phyloP scores from a whole-genome alignment of 2,113 vertebrate species.

The Diphyllodes magnificus region DNA sequence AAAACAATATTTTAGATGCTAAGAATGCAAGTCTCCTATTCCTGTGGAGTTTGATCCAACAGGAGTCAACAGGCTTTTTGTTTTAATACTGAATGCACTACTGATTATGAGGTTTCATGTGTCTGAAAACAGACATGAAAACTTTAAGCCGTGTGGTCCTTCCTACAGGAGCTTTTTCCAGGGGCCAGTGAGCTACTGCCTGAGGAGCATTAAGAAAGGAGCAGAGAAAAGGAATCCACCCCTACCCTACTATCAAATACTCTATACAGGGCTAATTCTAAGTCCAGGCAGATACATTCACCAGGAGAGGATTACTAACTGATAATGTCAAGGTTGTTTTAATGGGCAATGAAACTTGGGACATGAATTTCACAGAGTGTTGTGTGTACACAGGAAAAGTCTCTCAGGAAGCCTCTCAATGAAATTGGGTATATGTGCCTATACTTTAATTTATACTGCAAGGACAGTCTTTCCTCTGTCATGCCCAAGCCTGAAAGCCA shows the following conservation, averaged over 20 bases:
- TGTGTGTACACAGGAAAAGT: background rate
- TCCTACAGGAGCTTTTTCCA: background rate
- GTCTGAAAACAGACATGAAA: background rate
- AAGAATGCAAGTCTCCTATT: background rate
- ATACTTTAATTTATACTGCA: background rate
- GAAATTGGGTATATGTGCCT: background rate
- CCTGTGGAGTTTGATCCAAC: background rate
- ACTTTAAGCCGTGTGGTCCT: background rate
- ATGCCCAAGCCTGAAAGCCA: background rate
- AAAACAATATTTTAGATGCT: background rate
- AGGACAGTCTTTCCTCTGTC: background rate
- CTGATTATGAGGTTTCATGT: background rate
- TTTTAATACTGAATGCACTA: background rate
- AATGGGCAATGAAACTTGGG: background rate
- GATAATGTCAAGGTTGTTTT: background rate
- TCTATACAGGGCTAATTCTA: background rate
- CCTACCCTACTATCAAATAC: background rate
- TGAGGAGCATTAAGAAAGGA: background rate
- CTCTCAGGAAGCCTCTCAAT: background rate
- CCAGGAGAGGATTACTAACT: background rate
- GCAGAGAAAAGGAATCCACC: background rate
- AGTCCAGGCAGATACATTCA: background rate
- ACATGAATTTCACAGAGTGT: background rate
- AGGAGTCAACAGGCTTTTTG: background rate
- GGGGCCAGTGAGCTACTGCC: background rate